Percentiles rank a stretch among this genome's conserved stretches.
Evolutionary conservation across 2,797 vertebrate species (phyloP).

Genomic region (Orestias chungarensis): DNA sequence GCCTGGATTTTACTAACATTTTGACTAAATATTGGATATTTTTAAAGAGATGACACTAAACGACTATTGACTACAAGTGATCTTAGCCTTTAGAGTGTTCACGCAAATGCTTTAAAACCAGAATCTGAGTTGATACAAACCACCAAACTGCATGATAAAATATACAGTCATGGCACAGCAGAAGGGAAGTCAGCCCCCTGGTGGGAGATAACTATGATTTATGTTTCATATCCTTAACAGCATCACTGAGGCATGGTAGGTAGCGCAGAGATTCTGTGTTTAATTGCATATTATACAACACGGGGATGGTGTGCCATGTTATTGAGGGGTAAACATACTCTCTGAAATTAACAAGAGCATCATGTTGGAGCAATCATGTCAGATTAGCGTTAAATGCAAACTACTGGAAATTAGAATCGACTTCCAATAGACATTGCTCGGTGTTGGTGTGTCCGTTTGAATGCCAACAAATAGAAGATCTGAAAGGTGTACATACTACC

Average conservation of each 20-base stretch:
- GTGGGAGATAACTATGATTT: constrained; percentile 56
- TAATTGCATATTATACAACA: constrained; percentile 53
- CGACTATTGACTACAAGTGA: not conserved
- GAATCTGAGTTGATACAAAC: constrained; percentile 9
- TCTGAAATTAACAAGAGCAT: constrained; percentile 36
- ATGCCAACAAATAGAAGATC: not conserved
- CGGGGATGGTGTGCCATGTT: constrained; percentile 29
- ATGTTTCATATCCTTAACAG: constrained; percentile 49
- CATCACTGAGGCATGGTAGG: constrained; percentile 40
- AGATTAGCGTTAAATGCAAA: constrained; percentile 30
- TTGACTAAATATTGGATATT: constrained; percentile 9
- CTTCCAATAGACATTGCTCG: not conserved
- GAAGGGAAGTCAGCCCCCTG: constrained; percentile 14
- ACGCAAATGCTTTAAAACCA: not conserved
- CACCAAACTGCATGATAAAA: constrained; percentile 17
- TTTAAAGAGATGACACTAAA: constrained; percentile 10
- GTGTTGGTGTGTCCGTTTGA: not conserved
- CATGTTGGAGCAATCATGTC: constrained; percentile 38
- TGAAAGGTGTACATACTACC: not conserved
- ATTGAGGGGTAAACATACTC: constrained; percentile 57
- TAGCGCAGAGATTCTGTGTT: constrained; percentile 19
- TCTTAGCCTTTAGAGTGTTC: not conserved
- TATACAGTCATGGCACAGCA: constrained; percentile 14
- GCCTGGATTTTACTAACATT: not conserved
- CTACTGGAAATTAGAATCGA: constrained; percentile 14